These are phyloP conservation scores for Cosmorhoe ocellata DNA, from an alignment of 2,888 invertebrate genomes.

Conservation along the genomic window DNA sequence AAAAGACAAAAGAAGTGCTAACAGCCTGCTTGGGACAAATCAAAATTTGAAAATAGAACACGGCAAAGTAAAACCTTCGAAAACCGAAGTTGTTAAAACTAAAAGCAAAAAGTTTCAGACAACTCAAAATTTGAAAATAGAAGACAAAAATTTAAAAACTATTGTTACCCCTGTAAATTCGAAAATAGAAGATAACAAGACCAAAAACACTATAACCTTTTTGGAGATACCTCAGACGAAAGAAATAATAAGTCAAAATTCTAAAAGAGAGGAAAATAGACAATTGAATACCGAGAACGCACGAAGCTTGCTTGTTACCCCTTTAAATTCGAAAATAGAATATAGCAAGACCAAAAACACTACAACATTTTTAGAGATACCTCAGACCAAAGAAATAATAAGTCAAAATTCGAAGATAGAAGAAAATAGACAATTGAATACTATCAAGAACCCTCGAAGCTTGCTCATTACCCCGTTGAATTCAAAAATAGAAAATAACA, in stretches of 20 bases:
- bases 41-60: background rate
- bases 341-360: background rate
- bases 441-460: background rate
- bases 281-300: too few relatives aligned
- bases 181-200: too few relatives aligned
- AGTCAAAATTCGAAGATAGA: conserved; percentile 2
- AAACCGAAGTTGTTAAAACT: too few relatives aligned
- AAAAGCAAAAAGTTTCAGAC: too few relatives aligned
- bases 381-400: background rate
- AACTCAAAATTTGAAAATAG: too few relatives aligned
- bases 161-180: too few relatives aligned
- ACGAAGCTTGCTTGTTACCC: too few relatives aligned
- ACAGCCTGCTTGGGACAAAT: background rate
- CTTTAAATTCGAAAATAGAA: background rate
- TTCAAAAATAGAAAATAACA: background rate
- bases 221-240: background rate
- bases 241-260: too few relatives aligned
- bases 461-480: background rate
- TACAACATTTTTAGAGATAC: background rate
- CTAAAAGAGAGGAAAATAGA: too few relatives aligned
- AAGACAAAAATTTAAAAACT: too few relatives aligned
- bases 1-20: background rate
- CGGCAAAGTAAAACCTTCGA: background rate
- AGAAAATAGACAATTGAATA: background rate
- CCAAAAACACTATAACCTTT: background rate